Percentiles rank a stretch among this genome's conserved stretches.
These are phyloP conservation scores for Incurvaria masculella DNA, from an alignment of 2,888 invertebrate genomes.

Conservation along the genomic window DNA sequence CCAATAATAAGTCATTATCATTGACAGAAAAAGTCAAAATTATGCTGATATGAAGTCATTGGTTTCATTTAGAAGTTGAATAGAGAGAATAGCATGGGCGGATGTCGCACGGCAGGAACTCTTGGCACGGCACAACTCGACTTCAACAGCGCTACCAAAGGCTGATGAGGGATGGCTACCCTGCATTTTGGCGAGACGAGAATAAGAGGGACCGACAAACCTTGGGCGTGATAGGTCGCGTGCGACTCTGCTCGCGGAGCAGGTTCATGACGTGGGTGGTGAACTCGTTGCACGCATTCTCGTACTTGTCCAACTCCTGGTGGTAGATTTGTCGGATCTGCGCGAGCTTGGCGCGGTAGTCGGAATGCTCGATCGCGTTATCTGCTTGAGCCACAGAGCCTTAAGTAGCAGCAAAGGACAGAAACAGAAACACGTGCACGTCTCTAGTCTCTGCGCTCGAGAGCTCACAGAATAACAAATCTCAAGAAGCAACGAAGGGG, in stretches of 20 bases:
- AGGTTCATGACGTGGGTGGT: slow-evolving; percentile 99
- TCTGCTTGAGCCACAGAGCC: slow-evolving; percentile 76
- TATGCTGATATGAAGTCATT: too few relatives aligned
- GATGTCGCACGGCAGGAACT: too few relatives aligned
- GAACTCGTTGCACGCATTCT: slow-evolving; percentile 99
- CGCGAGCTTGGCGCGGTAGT: slow-evolving; percentile 97
- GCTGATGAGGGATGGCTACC: too few relatives aligned
- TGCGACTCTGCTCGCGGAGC: slow-evolving; percentile 93
- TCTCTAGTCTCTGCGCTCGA: neutral
- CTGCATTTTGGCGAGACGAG: neutral
- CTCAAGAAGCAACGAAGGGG: too few relatives aligned
- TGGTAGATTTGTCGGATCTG: slow-evolving; percentile 99
- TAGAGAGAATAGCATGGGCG: too few relatives aligned
- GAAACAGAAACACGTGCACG: slow-evolving; percentile 19
- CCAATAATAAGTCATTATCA: too few relatives aligned
- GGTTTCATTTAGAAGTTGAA: too few relatives aligned
- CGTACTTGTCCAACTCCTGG: slow-evolving; percentile 98
- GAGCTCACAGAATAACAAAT: too few relatives aligned
- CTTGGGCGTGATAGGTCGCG: slow-evolving; percentile 96
- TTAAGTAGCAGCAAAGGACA: slow-evolving; percentile 34
- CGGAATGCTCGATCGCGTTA: slow-evolving; percentile 98
- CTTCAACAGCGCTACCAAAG: too few relatives aligned
- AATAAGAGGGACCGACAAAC: slow-evolving; percentile 19
- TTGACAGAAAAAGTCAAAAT: too few relatives aligned
- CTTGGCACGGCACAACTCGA: too few relatives aligned